Evolutionary conservation across 2,888 invertebrate species (phyloP).

Genomic region (Linnaemya tessellans): DNA sequence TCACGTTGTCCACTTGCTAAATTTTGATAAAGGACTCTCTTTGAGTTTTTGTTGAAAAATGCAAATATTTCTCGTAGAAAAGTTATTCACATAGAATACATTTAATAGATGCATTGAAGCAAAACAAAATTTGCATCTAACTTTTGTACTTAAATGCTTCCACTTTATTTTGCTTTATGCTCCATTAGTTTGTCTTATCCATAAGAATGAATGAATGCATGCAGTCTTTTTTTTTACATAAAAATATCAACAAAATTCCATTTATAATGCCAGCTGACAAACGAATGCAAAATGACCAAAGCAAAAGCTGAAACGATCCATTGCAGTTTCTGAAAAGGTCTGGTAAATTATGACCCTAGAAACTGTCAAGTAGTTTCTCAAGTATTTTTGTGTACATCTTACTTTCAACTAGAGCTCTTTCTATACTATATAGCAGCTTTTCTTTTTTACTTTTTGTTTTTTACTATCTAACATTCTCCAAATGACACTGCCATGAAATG

Average conservation of each 20-base stretch:
- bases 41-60: no score
- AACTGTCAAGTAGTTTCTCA: constrained; percentile 17
- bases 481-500: background rate
- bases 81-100: no score
- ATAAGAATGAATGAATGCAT: background rate
- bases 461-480: background rate
- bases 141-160: no score
- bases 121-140: no score
- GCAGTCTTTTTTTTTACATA: background rate
- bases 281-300: constrained; percentile 9
- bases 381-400: background rate
- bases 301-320: background rate
- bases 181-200: background rate
- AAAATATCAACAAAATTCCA: background rate
- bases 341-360: constrained; percentile 22
- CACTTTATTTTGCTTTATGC: no score
- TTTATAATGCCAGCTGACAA: background rate
- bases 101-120: no score
- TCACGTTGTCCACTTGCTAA: no score
- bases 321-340: constrained; percentile 33
- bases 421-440: background rate
- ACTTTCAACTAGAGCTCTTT: background rate
- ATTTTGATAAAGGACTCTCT: no score
- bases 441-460: background rate
- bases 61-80: no score